phyloP scores from a whole-genome alignment of 2,113 vertebrate species.

The Indri indri region DNA sequence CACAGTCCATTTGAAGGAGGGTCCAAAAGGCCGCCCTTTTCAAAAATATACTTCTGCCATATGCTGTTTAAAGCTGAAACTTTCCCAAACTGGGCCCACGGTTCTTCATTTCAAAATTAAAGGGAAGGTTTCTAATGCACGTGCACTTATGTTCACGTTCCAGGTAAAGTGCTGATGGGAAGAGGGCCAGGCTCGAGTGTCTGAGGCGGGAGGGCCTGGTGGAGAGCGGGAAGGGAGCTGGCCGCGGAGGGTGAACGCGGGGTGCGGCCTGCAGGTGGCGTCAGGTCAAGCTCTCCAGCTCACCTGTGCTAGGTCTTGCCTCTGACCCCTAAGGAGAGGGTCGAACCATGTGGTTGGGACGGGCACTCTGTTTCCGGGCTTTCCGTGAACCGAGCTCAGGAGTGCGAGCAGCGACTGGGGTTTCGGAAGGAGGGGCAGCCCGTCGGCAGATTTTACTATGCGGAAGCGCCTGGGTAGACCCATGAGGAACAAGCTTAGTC shows the following conservation, averaged over 20 bases:
- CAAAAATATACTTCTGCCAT: neutral
- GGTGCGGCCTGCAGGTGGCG: neutral
- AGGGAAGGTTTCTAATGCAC: neutral
- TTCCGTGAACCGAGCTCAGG: no score
- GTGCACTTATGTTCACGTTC: neutral
- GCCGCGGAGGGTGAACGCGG: rapidly evolving
- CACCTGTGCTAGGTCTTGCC: neutral
- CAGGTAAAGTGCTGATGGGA: neutral
- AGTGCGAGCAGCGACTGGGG: neutral
- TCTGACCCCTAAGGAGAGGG: neutral
- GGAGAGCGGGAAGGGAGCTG: no score
- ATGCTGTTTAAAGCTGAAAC: neutral
- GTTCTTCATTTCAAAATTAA: neutral
- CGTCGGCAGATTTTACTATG: neutral
- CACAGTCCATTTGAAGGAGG: rapidly evolving
- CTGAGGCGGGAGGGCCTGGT: neutral
- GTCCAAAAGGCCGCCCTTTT: neutral
- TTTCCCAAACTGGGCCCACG: neutral
- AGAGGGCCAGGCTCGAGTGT: no score
- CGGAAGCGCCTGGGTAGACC: neutral
- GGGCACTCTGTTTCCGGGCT: rapidly evolving
- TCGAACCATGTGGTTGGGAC: rapidly evolving
- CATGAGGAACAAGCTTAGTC: neutral
- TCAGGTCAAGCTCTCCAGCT: no score
- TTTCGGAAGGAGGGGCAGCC: neutral